Evolutionary conservation across 2,113 vertebrate species (phyloP).

Genomic region (Conger conger): DNA sequence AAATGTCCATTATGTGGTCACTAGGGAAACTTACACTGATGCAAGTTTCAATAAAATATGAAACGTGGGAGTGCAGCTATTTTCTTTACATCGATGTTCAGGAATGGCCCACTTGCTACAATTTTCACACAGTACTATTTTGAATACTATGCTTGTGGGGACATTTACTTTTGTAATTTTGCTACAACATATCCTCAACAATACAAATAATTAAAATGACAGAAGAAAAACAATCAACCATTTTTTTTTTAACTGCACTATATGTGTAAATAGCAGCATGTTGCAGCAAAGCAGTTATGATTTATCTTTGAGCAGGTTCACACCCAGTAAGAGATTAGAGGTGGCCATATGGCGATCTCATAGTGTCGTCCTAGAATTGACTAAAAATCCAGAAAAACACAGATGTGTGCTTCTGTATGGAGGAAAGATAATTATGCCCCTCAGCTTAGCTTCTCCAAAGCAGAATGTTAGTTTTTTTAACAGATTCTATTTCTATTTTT

Average conservation of each 20-base stretch:
- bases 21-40: conserved; percentile 3
- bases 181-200: neutral
- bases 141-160: neutral
- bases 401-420: neutral
- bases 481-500: neutral
- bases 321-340: neutral
- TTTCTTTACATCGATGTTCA: neutral
- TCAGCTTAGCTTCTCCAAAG: neutral
- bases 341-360: neutral
- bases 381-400: no score
- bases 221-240: neutral
- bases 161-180: neutral
- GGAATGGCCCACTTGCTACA: neutral
- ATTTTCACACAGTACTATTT: neutral
- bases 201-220: neutral
- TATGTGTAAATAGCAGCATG: neutral
- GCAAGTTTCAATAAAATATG: conserved; percentile 14
- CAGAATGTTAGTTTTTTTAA: neutral
- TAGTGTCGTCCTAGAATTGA: no score
- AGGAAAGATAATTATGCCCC: neutral
- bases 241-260: neutral
- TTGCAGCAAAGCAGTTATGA: no score
- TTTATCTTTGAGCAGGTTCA: neutral
- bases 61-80: neutral
- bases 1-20: conserved; percentile 14